phyloP scores from a whole-genome alignment of 2,888 invertebrate genomes.

The Brachypterus glaber region DNA sequence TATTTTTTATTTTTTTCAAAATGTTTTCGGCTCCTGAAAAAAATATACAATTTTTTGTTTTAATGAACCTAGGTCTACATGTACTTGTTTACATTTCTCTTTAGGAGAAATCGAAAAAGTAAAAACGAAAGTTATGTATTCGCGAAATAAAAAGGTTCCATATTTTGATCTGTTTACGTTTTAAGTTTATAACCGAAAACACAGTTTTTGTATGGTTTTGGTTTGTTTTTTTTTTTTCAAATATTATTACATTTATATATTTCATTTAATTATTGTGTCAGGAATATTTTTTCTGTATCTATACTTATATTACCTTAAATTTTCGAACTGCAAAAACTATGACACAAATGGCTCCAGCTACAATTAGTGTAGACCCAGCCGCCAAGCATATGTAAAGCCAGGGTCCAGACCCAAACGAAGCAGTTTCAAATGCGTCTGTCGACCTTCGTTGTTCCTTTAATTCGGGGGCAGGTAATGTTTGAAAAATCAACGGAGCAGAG shows the following conservation, averaged over 20 bases:
- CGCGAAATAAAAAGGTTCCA: too few relatives aligned
- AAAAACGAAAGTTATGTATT: too few relatives aligned
- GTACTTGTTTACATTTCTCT: too few relatives aligned
- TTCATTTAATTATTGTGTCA: not conserved
- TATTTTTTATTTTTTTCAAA: too few relatives aligned
- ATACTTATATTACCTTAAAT: constrained; percentile 30
- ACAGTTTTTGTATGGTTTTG: too few relatives aligned
- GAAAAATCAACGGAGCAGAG: constrained; percentile 38
- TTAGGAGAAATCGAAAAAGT: too few relatives aligned
- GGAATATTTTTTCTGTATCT: not conserved
- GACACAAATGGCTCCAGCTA: constrained; percentile 37
- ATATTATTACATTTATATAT: not conserved
- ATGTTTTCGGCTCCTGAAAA: too few relatives aligned
- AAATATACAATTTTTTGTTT: too few relatives aligned
- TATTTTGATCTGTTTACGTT: too few relatives aligned
- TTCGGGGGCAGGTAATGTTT: constrained; percentile 41
- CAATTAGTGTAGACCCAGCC: constrained; percentile 38
- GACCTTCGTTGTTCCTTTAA: constrained; percentile 42
- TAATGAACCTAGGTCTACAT: too few relatives aligned
- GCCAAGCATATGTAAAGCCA: constrained; percentile 38
- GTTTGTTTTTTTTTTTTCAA: too few relatives aligned
- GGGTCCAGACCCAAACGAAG: constrained; percentile 27
- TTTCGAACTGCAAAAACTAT: constrained; percentile 36
- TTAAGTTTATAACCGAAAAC: constrained; percentile 10
- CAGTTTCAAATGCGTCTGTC: constrained; percentile 30